These are phyloP conservation scores for Phataginus tricuspis DNA, from an alignment of 2,797 vertebrate species.

Conservation along the genomic window DNA sequence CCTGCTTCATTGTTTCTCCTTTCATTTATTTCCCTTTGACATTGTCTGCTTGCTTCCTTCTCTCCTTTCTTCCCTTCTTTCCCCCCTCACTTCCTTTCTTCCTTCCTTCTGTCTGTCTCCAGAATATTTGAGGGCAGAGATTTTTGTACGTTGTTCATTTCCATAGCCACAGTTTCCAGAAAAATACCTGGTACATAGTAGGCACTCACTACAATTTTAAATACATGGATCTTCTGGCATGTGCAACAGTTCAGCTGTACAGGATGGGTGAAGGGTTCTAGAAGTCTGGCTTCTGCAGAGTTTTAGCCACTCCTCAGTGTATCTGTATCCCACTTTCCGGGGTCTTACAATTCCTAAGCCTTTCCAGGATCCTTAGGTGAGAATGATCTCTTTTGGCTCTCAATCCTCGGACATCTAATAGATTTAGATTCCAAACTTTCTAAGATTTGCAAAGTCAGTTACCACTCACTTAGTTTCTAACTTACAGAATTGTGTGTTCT, in stretches of 20 bases:
- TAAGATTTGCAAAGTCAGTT: neutral
- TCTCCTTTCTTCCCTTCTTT: neutral
- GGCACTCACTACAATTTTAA: neutral
- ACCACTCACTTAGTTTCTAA: neutral
- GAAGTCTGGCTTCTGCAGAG: neutral
- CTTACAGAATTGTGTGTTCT: neutral
- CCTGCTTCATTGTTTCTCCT: neutral
- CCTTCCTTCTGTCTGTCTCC: neutral
- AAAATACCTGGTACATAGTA: neutral
- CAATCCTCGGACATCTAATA: neutral
- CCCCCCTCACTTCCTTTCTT: neutral
- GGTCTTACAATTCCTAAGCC: neutral
- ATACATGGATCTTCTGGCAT: neutral
- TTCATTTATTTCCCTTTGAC: neutral
- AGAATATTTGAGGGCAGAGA: neutral
- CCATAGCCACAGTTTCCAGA: neutral
- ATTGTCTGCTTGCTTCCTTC: neutral
- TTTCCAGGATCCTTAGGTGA: neutral
- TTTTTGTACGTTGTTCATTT: neutral
- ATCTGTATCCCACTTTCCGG: neutral
- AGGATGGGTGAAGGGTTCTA: neutral
- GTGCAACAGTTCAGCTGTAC: neutral
- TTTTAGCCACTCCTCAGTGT: neutral
- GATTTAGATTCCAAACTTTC: neutral
- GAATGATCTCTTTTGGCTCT: neutral